Evolutionary conservation across 2,888 invertebrate species (phyloP).

Genomic region (Perizoma affinitatum): DNA sequence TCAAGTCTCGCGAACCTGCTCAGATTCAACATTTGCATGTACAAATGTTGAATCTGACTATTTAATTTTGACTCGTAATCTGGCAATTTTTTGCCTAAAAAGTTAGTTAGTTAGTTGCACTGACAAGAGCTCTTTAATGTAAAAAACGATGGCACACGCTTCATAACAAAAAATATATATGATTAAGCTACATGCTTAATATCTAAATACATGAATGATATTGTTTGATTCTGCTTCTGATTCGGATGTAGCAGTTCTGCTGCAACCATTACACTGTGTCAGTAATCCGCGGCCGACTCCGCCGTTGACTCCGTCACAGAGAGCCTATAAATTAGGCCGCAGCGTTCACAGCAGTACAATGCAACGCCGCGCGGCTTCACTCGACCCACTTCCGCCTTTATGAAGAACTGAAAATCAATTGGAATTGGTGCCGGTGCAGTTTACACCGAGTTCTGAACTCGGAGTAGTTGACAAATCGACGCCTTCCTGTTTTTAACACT

Average conservation of each 20-base stretch:
- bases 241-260: not conserved
- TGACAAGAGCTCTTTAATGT: too few species aligned
- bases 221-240: too few species aligned
- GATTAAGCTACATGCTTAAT: too few species aligned
- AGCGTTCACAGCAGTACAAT: slow-evolving; percentile 37
- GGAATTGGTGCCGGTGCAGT: slow-evolving; percentile 17
- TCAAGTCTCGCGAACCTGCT: too few species aligned
- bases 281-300: slow-evolving; percentile 23
- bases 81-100: too few species aligned
- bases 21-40: too few species aligned
- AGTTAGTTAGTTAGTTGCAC: too few species aligned
- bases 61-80: too few species aligned
- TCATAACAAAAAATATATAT: too few species aligned
- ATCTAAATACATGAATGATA: too few species aligned
- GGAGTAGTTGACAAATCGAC: slow-evolving; percentile 7
- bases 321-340: slow-evolving; percentile 47
- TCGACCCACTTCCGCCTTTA: slow-evolving; percentile 51
- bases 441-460: slow-evolving; percentile 14
- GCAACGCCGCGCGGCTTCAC: slow-evolving; percentile 33
- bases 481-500: slow-evolving; percentile 5
- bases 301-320: slow-evolving; percentile 12
- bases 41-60: too few species aligned
- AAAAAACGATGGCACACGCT: too few species aligned
- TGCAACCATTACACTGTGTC: not conserved
- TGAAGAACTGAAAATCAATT: slow-evolving; percentile 51